These are phyloP conservation scores for Bubo bubo DNA, from an alignment of 2,113 vertebrate genomes.

Conservation along the genomic window DNA sequence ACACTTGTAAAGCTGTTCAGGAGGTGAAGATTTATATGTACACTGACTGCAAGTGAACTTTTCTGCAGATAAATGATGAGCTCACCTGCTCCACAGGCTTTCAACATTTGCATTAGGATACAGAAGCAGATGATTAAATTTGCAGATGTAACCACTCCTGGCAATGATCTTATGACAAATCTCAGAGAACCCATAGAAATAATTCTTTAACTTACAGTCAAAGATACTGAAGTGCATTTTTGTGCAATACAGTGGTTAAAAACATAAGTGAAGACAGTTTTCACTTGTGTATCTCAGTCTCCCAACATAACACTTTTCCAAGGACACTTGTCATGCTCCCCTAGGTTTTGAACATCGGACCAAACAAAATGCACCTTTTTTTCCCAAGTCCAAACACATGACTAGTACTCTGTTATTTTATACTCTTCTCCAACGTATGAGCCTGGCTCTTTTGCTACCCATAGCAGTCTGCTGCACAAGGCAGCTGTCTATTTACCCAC, in stretches of 20 bases:
- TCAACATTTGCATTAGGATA: conserved; percentile 51
- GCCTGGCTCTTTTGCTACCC: neutral
- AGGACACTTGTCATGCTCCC: rapidly evolving
- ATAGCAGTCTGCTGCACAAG: neutral
- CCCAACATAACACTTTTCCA: neutral
- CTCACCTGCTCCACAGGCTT: conserved; percentile 43
- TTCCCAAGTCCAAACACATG: neutral
- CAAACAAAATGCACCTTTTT: neutral
- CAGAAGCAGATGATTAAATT: conserved; percentile 10
- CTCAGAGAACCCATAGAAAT: neutral
- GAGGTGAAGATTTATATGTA: conserved; percentile 44
- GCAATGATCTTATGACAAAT: neutral
- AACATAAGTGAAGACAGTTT: neutral
- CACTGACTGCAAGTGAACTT: conserved; percentile 43
- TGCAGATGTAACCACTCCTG: conserved; percentile 37
- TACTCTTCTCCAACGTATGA: neutral
- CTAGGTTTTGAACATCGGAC: neutral
- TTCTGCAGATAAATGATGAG: conserved; percentile 55
- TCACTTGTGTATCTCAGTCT: neutral
- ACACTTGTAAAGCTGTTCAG: conserved; percentile 30
- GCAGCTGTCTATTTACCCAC: neutral
- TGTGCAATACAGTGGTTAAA: neutral
- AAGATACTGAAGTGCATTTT: neutral
- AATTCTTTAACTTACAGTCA: neutral
- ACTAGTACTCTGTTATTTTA: neutral